Conservation (phyloP, 1,140 invertebrate genomes). For the Drosophila arawakana region DNA sequence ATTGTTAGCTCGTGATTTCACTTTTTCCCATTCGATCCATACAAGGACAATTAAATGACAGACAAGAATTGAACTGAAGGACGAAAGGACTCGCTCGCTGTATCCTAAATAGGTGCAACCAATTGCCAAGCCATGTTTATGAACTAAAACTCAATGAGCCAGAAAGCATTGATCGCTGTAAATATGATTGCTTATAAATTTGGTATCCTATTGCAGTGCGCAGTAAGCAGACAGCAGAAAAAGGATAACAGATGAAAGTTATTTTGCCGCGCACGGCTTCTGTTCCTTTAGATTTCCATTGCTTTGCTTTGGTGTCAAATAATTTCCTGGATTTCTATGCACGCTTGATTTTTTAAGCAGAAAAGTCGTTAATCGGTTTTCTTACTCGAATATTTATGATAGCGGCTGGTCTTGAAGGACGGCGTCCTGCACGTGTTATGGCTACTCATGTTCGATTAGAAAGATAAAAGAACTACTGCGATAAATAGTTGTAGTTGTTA, state of each 20-base stretch:
- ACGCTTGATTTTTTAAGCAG: slow-evolving; percentile 33
- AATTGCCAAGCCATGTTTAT: slow-evolving; percentile 62
- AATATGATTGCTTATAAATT: slow-evolving; percentile 78
- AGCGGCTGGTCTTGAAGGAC: slow-evolving; percentile 13
- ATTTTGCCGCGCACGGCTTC: slow-evolving; percentile 50
- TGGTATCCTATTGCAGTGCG: slow-evolving; percentile 56
- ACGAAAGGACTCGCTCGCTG: slow-evolving; percentile 24
- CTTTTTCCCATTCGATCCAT: slow-evolving; percentile 53
- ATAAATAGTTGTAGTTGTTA: background rate
- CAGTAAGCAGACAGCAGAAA: background rate
- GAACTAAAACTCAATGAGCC: slow-evolving; percentile 68
- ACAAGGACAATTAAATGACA: slow-evolving; percentile 68
- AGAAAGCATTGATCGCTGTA: slow-evolving; percentile 62
- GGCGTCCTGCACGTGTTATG: slow-evolving; percentile 36
- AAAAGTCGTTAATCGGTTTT: slow-evolving; percentile 34
- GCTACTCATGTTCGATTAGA: slow-evolving; percentile 1
- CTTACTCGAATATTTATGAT: slow-evolving; percentile 54
- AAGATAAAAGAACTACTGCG: background rate
- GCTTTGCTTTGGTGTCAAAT: slow-evolving; percentile 56
- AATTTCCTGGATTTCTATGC: slow-evolving; percentile 61
- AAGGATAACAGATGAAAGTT: slow-evolving; percentile 70
- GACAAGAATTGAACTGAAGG: slow-evolving; percentile 10
- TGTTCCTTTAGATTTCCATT: slow-evolving; percentile 16
- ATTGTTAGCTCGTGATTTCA: slow-evolving; percentile 81
- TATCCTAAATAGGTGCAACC: slow-evolving; percentile 10